Conservation (phyloP, 2,888 invertebrate genomes). For the Eretmocerus hayati region DNA sequence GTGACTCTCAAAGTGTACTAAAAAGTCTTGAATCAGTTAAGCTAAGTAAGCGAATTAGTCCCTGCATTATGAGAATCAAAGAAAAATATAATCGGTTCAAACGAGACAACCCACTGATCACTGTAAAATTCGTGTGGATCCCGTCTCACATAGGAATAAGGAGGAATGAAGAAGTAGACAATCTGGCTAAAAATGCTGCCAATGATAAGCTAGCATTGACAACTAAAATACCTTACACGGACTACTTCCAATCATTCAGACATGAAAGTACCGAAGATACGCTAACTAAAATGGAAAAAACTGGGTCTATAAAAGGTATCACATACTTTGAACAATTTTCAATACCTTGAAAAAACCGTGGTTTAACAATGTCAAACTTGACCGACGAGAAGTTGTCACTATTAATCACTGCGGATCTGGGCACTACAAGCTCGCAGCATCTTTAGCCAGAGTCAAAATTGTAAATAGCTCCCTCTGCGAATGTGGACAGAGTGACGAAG, state of each 20-base stretch:
- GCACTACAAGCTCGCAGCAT: slow-evolving; percentile 3
- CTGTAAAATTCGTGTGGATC: background rate
- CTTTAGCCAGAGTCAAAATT: background rate
- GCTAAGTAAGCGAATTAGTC: background rate
- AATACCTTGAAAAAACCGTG: background rate
- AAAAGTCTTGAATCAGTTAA: background rate
- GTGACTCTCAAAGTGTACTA: background rate
- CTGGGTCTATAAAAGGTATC: background rate
- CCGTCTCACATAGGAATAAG: background rate
- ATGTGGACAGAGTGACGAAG: background rate
- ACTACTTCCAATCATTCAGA: background rate
- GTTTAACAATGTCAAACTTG: background rate
- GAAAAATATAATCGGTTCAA: too few species aligned
- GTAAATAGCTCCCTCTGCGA: background rate
- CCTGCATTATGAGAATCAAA: background rate
- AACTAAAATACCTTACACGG: background rate
- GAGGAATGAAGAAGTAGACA: background rate
- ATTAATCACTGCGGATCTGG: slow-evolving; percentile 1
- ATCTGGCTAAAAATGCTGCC: background rate
- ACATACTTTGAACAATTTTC: background rate
- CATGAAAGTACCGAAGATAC: background rate
- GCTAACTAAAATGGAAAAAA: background rate
- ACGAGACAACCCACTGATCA: too few species aligned
- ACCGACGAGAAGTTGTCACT: background rate
- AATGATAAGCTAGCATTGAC: too few species aligned